These are phyloP conservation scores for Patella vulgata DNA, from an alignment of 1,140 invertebrate species.

Conservation along the genomic window DNA sequence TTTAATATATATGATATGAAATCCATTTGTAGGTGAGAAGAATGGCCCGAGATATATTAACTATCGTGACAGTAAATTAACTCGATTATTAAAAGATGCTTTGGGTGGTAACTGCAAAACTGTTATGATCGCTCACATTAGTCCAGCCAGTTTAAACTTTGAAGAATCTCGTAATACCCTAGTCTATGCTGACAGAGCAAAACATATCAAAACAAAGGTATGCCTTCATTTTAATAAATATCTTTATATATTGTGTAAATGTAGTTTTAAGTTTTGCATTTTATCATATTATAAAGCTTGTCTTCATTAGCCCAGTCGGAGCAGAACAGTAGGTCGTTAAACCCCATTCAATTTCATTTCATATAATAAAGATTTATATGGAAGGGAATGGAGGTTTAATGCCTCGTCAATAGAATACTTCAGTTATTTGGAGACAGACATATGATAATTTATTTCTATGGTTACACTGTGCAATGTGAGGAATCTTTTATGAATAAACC, in stretches of 20 bases:
- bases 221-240: slow-evolving; percentile 24
- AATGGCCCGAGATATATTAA: slow-evolving; percentile 86
- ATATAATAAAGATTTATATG: no score
- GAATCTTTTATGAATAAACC: no score
- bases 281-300: no score
- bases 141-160: slow-evolving; percentile 78
- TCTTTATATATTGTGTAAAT: neutral
- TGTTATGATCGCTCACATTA: slow-evolving; percentile 97
- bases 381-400: no score
- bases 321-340: no score
- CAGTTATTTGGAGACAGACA: no score
- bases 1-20: no score
- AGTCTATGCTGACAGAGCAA: slow-evolving; percentile 92
- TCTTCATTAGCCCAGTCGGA: no score
- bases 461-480: no score
- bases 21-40: slow-evolving; percentile 77
- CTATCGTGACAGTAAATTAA: slow-evolving; percentile 94
- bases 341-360: no score
- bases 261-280: neutral
- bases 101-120: slow-evolving; percentile 93
- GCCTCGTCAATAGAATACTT: no score
- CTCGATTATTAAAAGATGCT: slow-evolving; percentile 92
- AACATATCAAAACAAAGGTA: slow-evolving; percentile 84
- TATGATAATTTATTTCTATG: no score
- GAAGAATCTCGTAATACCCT: slow-evolving; percentile 95